Base-by-base conservation (phyloP, 2,888 invertebrate genomes). In the Microplitis manilae region DNA sequence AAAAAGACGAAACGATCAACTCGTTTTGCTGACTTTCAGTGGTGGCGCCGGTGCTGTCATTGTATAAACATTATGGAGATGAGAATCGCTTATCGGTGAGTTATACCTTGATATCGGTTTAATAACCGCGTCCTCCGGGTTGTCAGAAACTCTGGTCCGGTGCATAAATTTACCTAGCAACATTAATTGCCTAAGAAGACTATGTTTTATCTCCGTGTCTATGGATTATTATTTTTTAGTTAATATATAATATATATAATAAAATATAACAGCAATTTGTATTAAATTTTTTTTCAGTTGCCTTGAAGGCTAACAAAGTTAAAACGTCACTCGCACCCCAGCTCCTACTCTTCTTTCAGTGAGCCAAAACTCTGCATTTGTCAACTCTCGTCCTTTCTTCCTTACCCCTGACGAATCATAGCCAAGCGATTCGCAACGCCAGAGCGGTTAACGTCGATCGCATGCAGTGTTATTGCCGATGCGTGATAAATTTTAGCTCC, bases 1-100 rank as follows among this genome's bases (percentile, higher is more conserved):
- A 68, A 65, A 65, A 69, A 4, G 5, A 15, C 13, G 20, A 61
- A 68, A 73, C 6, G 39, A 70, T 65, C 69, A 39, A 79, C 40
- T 72, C 9, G 13, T 61, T 77, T 50, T 60, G 41, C 6, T 64
- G 30, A 64, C 20, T 39, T 69, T 67, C 15, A 17, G 68, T 64
- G 6, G 13, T 75, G 75, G 74, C 68, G 76, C 77, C 60, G 69
- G 68, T 74, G 77, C 80, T 79, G 84, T 84, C 84, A 89, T 89
- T 84, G 83, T 88, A 86, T 86, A 83, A 80, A 85, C 86, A 88
- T 89, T 89, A 89, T 88, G 88, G 81, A 88, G 85, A 89, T 89
- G 83, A 79, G 81, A 68, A 74, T 79, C 74, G 80, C 64, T 80
- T 75, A 76, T 77, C 76, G 79, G 77, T 74, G 76, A 71, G 77